These are phyloP conservation scores for Heteropelma amictum DNA, from an alignment of 2,888 invertebrate genomes.

Conservation along the genomic window DNA sequence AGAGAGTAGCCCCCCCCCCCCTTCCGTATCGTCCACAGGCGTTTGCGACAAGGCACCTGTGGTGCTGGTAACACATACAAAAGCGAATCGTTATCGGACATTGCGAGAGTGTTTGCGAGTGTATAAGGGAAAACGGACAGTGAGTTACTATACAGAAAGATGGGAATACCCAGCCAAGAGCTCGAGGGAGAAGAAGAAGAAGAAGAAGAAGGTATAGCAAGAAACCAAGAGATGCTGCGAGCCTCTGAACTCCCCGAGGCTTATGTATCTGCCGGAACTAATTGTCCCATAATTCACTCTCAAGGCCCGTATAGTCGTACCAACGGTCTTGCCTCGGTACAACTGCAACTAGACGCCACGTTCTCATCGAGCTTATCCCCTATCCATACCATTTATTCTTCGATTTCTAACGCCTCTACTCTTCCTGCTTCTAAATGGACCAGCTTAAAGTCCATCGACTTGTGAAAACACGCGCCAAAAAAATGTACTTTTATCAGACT, in stretches of 20 bases:
- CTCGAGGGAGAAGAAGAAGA: slow-evolving; percentile 8
- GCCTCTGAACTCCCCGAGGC: slow-evolving; percentile 67
- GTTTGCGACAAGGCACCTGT: slow-evolving; percentile 35
- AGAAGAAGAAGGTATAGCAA: background rate
- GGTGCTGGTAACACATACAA: slow-evolving; percentile 22
- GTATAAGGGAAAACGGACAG: background rate
- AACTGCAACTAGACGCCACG: slow-evolving; percentile 60
- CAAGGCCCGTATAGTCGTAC: slow-evolving; percentile 64
- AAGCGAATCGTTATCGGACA: slow-evolving; percentile 36
- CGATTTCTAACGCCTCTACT: slow-evolving; percentile 43
- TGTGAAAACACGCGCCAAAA: background rate
- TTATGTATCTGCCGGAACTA: slow-evolving; percentile 75
- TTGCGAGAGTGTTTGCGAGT: slow-evolving; percentile 18
- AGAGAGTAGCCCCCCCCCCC: background rate
- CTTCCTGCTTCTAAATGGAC: slow-evolving; percentile 36
- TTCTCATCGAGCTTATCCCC: slow-evolving; percentile 47
- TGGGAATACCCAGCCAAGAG: background rate
- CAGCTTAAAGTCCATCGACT: slow-evolving; percentile 20
- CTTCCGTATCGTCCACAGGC: slow-evolving; percentile 19
- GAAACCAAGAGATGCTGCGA: slow-evolving; percentile 47
- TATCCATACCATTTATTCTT: slow-evolving; percentile 51
- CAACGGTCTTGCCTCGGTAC: slow-evolving; percentile 46
- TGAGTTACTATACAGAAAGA: slow-evolving; percentile 21
- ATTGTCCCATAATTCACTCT: slow-evolving; percentile 74
- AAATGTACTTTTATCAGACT: slow-evolving; percentile 13